Evolutionary conservation across 1,140 invertebrate genomes (phyloP).

Genomic region (Meloidogyne hapla): DNA sequence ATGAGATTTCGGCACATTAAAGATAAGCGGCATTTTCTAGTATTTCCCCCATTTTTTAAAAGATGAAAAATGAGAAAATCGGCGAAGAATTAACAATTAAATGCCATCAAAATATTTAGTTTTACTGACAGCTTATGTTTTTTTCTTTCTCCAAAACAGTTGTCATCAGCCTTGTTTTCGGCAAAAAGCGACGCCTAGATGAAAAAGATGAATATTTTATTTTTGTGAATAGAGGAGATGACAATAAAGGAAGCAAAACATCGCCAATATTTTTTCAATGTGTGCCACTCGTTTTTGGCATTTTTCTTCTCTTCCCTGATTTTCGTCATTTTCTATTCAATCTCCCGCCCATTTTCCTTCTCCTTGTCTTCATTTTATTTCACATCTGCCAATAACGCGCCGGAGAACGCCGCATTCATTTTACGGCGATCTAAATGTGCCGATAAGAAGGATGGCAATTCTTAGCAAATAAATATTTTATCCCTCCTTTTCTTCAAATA

Average conservation of each 20-base stretch:
- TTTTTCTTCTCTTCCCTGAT: not conserved
- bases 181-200: not conserved
- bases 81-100: not conserved
- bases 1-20: not conserved
- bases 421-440: not conserved
- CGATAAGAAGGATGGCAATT: constrained; percentile 2
- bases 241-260: not conserved
- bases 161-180: not conserved
- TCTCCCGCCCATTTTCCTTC: not conserved
- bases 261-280: not conserved
- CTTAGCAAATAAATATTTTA: not conserved
- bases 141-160: not conserved
- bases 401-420: not conserved
- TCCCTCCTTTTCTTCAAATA: not conserved
- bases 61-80: constrained; percentile 3
- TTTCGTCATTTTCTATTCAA: not conserved
- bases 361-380: not conserved
- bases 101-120: not conserved
- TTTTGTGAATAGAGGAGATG: not conserved
- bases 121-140: not conserved
- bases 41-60: not conserved
- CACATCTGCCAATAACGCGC: not conserved
- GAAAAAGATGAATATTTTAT: not conserved
- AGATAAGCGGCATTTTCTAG: not conserved
- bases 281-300: not conserved